A percentile compares a stretch with the other conserved stretches of the same genome.
Evolutionary conservation across 64 coral and sea anemone genomes (phyloP).

Genomic region (Acropora yongei): DNA sequence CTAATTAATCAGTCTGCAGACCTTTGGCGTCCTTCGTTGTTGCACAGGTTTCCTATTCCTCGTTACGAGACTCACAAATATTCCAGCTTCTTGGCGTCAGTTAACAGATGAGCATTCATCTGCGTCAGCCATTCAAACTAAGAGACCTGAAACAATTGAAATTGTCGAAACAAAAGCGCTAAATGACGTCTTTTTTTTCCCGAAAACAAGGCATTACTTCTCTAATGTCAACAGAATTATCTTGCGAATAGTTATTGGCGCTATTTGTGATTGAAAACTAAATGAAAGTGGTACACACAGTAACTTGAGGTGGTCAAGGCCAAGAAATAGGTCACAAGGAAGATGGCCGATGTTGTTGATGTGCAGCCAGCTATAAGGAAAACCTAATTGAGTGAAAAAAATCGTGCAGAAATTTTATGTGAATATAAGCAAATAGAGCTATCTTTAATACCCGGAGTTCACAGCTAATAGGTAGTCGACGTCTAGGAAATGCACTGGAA

Average conservation of each 20-base stretch:
- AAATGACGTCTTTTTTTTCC: neutral
- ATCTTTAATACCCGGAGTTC: neutral
- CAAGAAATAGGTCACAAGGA: conserved; percentile 25
- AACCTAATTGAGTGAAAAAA: neutral
- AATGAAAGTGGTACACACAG: conserved; percentile 3
- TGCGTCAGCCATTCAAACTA: conserved; percentile 44
- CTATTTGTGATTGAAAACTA: neutral
- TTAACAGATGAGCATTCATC: conserved; percentile 22
- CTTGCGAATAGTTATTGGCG: neutral
- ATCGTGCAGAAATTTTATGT: too few relatives aligned
- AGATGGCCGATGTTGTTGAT: conserved; percentile 56
- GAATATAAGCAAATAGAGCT: neutral
- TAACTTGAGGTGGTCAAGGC: conserved; percentile 29
- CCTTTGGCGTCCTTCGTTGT: too few relatives aligned
- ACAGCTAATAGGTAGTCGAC: too few relatives aligned
- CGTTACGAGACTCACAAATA: conserved; percentile 55
- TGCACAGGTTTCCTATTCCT: too few relatives aligned
- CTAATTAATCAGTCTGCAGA: too few relatives aligned
- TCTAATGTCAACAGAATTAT: neutral
- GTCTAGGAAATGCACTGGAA: too few relatives aligned
- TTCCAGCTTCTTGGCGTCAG: conserved; percentile 28
- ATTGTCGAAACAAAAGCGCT: neutral
- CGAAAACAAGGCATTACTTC: neutral
- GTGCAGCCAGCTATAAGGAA: conserved; percentile 30
- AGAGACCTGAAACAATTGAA: conserved; percentile 15